phyloP scores from a whole-genome alignment of 1,140 invertebrate genomes.

The Rhizoglyphus robini region DNA sequence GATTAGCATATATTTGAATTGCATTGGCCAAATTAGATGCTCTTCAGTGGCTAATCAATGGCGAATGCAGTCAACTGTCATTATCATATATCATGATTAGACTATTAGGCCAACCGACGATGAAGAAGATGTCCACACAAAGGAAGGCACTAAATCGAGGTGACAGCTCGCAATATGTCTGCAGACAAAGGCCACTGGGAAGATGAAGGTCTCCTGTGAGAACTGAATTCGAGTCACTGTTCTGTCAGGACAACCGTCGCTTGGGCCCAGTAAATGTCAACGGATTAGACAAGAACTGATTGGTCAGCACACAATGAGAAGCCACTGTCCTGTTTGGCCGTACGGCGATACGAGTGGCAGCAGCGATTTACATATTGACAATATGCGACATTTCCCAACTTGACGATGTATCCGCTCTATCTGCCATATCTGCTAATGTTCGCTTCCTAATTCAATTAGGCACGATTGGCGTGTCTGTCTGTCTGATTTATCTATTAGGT shows the following conservation, averaged over 20 bases:
- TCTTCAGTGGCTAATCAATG: not conserved
- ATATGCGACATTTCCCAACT: not conserved
- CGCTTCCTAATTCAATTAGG: conserved; percentile 5
- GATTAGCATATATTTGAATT: conserved; percentile 4
- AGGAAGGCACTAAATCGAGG: not conserved
- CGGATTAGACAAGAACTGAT: not conserved
- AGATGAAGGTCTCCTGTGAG: not conserved
- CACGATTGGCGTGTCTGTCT: not conserved
- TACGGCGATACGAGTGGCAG: too few species aligned
- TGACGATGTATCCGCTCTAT: too few species aligned
- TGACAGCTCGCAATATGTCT: not conserved
- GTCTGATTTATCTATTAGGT: conserved; percentile 9
- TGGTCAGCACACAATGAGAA: not conserved
- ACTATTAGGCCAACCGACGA: conserved; percentile 12
- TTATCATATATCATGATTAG: conserved; percentile 15
- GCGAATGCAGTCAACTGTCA: not conserved
- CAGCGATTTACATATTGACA: not conserved
- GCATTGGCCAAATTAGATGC: not conserved
- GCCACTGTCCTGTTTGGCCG: not conserved
- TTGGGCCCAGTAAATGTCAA: not conserved
- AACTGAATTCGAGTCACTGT: not conserved
- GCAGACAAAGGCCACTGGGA: not conserved
- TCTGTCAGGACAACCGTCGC: too few species aligned
- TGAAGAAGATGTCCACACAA: conserved; percentile 13
- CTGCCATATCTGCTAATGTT: not conserved